Evolutionary conservation across 2,797 vertebrate genomes (phyloP).

Genomic region (Acropternis orthonyx): DNA sequence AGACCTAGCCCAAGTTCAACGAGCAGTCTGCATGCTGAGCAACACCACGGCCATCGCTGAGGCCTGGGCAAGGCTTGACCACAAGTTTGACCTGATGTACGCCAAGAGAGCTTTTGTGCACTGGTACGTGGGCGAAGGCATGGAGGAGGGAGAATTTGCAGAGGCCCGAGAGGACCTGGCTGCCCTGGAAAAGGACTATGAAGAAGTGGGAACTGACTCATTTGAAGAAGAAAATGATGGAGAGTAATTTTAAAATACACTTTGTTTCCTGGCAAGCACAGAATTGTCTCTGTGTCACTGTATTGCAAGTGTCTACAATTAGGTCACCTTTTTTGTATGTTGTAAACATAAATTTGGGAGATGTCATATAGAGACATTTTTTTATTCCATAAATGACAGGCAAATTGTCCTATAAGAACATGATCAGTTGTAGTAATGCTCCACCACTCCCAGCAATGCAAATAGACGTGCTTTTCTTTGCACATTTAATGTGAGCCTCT

Average conservation of each 20-base stretch:
- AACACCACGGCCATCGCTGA: slow-evolving; percentile 94
- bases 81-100: slow-evolving; percentile 96
- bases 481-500: not conserved
- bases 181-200: slow-evolving; percentile 95
- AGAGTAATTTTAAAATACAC: slow-evolving; percentile 68
- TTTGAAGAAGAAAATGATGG: slow-evolving; percentile 80
- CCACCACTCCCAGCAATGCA: not conserved
- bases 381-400: not conserved
- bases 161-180: slow-evolving; percentile 95
- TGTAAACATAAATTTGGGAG: not conserved
- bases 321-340: not conserved
- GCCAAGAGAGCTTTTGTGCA: slow-evolving; percentile 96
- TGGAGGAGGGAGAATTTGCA: slow-evolving; percentile 95
- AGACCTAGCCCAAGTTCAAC: slow-evolving; percentile 89
- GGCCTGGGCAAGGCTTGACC: slow-evolving; percentile 92
- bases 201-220: slow-evolving; percentile 88
- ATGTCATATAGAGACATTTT: not conserved
- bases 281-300: not conserved
- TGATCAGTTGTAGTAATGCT: not conserved
- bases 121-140: slow-evolving; percentile 96
- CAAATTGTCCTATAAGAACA: not conserved
- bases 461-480: not conserved
- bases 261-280: not conserved
- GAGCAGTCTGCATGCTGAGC: slow-evolving; percentile 94
- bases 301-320: not conserved